phyloP scores from a whole-genome alignment of 2,113 vertebrate genomes.

The Gopherus flavomarginatus region DNA sequence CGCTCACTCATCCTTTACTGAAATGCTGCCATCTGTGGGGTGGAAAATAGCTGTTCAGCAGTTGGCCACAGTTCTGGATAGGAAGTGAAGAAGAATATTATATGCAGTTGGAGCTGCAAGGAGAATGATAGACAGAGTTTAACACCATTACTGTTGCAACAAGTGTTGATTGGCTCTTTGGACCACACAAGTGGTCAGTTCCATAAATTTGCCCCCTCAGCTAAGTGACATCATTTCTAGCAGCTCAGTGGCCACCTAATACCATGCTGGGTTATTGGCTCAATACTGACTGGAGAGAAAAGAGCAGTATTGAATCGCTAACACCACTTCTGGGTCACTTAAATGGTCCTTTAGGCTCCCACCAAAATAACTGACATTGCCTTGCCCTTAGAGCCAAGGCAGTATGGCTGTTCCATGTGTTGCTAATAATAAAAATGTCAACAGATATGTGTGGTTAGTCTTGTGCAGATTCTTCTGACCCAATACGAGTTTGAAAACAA shows the following conservation, averaged over 20 bases:
- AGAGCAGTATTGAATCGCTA: background rate
- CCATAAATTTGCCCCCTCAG: background rate
- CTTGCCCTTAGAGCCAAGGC: fast-evolving
- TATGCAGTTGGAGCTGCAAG: background rate
- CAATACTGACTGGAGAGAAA: background rate
- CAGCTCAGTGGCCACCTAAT: background rate
- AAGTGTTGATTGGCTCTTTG: background rate
- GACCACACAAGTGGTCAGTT: background rate
- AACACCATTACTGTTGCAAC: background rate
- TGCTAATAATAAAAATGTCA: background rate
- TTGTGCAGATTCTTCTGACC: background rate
- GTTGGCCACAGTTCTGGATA: background rate
- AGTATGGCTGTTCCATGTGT: background rate
- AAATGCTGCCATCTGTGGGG: background rate
- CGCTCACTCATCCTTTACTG: background rate
- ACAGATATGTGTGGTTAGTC: background rate
- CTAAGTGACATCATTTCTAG: background rate
- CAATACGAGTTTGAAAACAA: background rate
- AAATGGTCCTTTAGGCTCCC: background rate
- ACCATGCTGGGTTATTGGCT: background rate
- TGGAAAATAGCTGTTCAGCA: background rate
- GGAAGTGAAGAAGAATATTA: background rate
- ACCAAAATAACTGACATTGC: background rate
- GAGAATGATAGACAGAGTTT: background rate
- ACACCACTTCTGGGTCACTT: background rate